These are phyloP conservation scores for Crocodylus rhombifer DNA, from an alignment of 2,797 vertebrate species.

Conservation along the genomic window DNA sequence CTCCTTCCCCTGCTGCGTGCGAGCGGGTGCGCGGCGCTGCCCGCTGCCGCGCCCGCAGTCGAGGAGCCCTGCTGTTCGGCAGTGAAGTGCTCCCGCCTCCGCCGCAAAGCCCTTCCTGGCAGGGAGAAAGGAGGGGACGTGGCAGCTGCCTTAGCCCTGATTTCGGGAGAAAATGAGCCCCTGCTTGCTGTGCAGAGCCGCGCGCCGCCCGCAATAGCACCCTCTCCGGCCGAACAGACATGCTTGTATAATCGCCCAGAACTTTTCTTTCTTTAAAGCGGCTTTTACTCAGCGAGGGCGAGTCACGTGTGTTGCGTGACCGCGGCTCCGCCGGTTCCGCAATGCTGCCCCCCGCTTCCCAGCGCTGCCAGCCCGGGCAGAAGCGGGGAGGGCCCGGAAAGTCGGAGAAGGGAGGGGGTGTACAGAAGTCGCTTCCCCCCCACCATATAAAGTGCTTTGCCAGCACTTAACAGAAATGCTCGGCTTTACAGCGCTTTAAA, in stretches of 20 bases:
- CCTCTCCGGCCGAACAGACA: neutral
- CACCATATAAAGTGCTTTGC: too few relatives aligned
- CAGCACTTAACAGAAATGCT: too few relatives aligned
- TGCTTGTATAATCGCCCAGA: neutral
- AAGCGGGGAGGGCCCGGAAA: neutral
- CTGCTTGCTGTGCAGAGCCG: neutral
- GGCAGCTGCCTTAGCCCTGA: neutral
- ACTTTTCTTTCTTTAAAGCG: neutral
- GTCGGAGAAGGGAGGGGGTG: neutral
- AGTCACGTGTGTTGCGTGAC: neutral
- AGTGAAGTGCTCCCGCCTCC: neutral
- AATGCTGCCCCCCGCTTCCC: neutral
- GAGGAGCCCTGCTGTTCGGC: neutral
- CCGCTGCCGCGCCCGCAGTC: too few relatives aligned
- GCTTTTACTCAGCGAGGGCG: neutral
- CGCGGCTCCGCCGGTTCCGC: neutral
- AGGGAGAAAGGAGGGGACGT: neutral
- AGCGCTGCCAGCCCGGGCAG: accelerated
- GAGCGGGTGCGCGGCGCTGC: too few relatives aligned
- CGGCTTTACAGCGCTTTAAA: too few relatives aligned
- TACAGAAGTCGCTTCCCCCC: too few relatives aligned
- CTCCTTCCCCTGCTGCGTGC: too few relatives aligned
- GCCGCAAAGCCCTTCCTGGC: neutral
- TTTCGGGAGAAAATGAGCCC: neutral
- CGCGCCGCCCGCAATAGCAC: neutral